A percentile compares a stretch with the other conserved stretches of the same genome.
Conservation (phyloP, 1,140 invertebrate species). For the Grapholita molesta region DNA sequence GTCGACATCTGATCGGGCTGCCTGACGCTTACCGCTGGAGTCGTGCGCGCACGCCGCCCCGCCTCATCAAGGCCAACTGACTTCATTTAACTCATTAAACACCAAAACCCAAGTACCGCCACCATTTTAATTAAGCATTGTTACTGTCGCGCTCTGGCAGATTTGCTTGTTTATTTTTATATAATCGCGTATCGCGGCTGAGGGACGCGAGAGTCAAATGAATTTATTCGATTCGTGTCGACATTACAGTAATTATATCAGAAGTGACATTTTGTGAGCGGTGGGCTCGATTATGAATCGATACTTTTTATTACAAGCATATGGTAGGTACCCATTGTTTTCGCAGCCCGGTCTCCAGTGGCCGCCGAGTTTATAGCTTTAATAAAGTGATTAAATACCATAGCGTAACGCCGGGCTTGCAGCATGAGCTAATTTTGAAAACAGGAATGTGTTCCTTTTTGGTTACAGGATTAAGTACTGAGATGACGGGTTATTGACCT, state of each 20-base stretch:
- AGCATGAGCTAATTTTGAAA: constrained; percentile 41
- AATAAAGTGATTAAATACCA: constrained; percentile 68
- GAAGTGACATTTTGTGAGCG: constrained; percentile 34
- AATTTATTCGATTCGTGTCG: constrained; percentile 38
- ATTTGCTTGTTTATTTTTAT: constrained; percentile 18
- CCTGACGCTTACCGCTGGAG: not conserved
- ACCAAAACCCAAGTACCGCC: constrained; percentile 19
- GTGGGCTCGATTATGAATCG: constrained; percentile 32
- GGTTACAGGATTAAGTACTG: constrained; percentile 13
- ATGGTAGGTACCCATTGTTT: constrained; percentile 47
- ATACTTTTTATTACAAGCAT: constrained; percentile 47
- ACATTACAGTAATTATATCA: constrained; percentile 42
- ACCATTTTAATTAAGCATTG: constrained; percentile 59
- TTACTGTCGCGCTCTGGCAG: constrained; percentile 19
- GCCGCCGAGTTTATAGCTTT: constrained; percentile 46
- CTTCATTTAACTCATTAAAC: constrained; percentile 36
- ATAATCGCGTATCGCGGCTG: constrained; percentile 17
- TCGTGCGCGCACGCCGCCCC: not conserved
- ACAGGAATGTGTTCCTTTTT: constrained; percentile 27
- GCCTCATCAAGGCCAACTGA: not conserved
- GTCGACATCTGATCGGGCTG: not conserved
- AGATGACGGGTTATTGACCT: constrained; percentile 1
- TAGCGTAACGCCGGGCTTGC: constrained; percentile 45
- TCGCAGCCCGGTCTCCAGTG: constrained; percentile 30
- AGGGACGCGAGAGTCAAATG: constrained; percentile 20